These are phyloP conservation scores for Eueides isabella DNA, from an alignment of 1,140 invertebrate species.

Conservation along the genomic window DNA sequence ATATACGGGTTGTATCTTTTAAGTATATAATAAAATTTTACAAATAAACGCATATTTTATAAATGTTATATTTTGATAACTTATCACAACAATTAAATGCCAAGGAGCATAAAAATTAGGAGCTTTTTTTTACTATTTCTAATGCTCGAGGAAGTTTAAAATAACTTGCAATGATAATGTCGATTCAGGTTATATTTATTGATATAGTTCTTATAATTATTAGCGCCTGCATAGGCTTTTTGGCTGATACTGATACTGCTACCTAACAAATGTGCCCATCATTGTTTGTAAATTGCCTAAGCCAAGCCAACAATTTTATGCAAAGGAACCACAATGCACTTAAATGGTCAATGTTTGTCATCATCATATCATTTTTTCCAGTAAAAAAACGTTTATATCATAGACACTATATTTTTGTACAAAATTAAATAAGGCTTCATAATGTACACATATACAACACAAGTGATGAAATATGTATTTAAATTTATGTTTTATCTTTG, in stretches of 20 bases:
- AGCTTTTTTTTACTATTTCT: no score
- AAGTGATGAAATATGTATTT: not conserved
- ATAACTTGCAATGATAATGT: no score
- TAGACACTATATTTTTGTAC: conserved; percentile 33
- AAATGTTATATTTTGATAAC: not conserved
- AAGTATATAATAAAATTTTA: not conserved
- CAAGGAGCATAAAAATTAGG: no score
- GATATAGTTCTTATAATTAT: no score
- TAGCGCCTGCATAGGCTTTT: no score
- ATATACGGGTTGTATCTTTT: not conserved
- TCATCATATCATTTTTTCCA: no score
- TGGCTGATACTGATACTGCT: no score
- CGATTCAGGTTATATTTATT: no score
- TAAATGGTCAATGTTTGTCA: not conserved
- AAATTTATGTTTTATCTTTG: not conserved
- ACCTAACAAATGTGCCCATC: no score
- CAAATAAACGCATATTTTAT: not conserved
- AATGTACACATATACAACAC: not conserved
- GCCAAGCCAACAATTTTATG: no score
- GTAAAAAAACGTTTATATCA: conserved; percentile 2
- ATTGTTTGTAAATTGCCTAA: no score
- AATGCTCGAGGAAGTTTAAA: not conserved
- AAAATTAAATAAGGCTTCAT: conserved; percentile 2
- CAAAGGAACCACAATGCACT: no score
- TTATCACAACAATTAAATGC: not conserved